Evolutionary conservation across 1,140 invertebrate species (phyloP), one percentile per base, ranked within the genome.

Genomic region (Periplaneta americana): DNA sequence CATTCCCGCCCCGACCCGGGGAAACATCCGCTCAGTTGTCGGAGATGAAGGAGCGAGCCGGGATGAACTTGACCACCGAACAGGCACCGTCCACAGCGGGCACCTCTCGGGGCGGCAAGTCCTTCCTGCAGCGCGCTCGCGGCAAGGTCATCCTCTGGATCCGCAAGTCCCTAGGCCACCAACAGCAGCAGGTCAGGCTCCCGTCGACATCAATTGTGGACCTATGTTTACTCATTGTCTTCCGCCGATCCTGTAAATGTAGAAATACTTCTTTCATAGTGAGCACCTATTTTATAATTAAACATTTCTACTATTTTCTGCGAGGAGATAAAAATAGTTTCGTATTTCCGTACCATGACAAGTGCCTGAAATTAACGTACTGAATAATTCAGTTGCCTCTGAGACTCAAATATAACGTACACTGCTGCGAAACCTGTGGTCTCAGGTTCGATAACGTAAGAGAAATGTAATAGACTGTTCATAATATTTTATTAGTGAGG

Each of bases 81-180:
- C 48, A 28, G 48, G 15, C 48, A n/a, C 48, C 48, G 48, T 5
- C 48, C 8, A n/a, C 48, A n/a, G n/a, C 48, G 4, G n/a, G 22
- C 22, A 28, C 48, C 1, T 66, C 75, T n/a, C 34, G 3, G 18
- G 75, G 75, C 9, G 32, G 75, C 32, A 33, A 28, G 85, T 87
- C 86, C 80, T 87, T 87, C 81, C 83, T 86, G 75, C 85, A 85
- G 77, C 85, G 85, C 79, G 86, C 87, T 74, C 85, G 86, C 79
- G 84, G 85, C 83, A 88, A 88, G 83, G 84, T 87, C 80, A 84
- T 86, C 33, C 85, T 82, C 76, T 87, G 86, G 87, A 80, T 88
- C 81, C 85, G 86, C 76, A 86, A 85, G 39, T 87, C 86, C 57
- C 80, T 87, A 5, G 32, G 81, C 35, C 75, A 75, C 34, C 84